Evolutionary conservation across 1,140 invertebrate species (phyloP).

Genomic region (Bemisia tabaci): DNA sequence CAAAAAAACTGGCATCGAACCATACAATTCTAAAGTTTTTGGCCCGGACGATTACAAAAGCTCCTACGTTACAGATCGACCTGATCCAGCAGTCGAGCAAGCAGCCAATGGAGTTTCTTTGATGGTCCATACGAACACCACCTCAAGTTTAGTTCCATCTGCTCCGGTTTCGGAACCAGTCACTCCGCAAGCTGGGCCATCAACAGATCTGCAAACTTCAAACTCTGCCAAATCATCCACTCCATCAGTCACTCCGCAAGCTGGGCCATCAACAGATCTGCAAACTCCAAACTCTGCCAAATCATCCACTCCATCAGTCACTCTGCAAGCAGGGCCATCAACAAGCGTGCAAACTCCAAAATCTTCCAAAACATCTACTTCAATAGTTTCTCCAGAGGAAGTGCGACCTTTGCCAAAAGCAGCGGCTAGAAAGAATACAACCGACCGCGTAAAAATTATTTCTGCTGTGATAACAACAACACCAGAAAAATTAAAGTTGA

Average conservation of each 20-base stretch:
- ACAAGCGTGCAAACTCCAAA: not conserved
- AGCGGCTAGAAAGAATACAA: not conserved
- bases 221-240: too few relatives aligned
- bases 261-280: too few relatives aligned
- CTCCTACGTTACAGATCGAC: slow-evolving; percentile 11
- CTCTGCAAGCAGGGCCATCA: not conserved
- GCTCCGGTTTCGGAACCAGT: not conserved
- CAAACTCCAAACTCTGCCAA: too few relatives aligned
- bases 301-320: too few relatives aligned
- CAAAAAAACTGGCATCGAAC: slow-evolving; percentile 13
- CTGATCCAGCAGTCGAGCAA: not conserved
- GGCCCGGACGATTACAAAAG: slow-evolving; percentile 28
- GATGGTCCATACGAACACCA: too few relatives aligned
- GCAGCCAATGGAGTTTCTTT: too few relatives aligned
- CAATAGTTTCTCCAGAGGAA: not conserved
- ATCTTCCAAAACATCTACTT: not conserved
- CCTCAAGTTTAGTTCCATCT: too few relatives aligned
- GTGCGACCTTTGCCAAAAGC: not conserved
- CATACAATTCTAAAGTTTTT: slow-evolving; percentile 24
- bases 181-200: not conserved
- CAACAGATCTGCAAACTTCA: too few relatives aligned
- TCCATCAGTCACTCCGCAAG: not conserved
- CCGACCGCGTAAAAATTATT: not conserved
- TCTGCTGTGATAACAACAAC: not conserved
- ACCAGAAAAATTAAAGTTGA: not conserved